Evolutionary conservation across 2,113 vertebrate species (phyloP), one percentile per base, ranked within the genome.

Genomic region (Hippocampus barbouri): DNA sequence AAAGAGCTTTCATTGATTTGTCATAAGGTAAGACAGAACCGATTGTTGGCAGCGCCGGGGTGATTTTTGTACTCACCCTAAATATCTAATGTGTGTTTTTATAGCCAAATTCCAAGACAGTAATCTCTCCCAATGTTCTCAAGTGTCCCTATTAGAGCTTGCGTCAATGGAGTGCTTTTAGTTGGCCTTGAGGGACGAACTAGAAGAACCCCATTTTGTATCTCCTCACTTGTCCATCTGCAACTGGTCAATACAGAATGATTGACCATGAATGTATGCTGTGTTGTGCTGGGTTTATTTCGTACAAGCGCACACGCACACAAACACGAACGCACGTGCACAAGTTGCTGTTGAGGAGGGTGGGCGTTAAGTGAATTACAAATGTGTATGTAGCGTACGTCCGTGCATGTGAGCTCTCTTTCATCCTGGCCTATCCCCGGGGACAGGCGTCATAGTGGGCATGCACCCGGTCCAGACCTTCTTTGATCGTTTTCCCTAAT

Each of bases 401-500:
- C 9, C 21, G 11, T 70, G 63, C 65, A 61, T 78, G 56, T 71
- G 65, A 80, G 73, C 84, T 79, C 79, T 78, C 88, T 92, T 90
- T 92, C 85, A 92, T 92, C 86, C 77, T 54, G 74, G 74, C 56
- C 66, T 18, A 1, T 86, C 86, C 79, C 79, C 30, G 20, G 80
- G 78, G 88, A 79, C 78, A 76, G 71, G 83, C 87, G 87, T 88
- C 85, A 81, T 80, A 71, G 78, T 85, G 88, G 87, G 89, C 86
- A 79, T 70, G 77, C 82, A 85, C 87, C 85, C 81, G 84, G 85
- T 77, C 79, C 63, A 86, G 85, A 86, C 81, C 84, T 56, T 72
- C 89, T 91, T 92, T 91, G 90, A 92, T 90, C 91, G 89, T 86
- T 79, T 84, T 69, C 69, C 62, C 79, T 91, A 91, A 92, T 92